phyloP scores from a whole-genome alignment of 2,888 invertebrate species.

The Lysandra coridon region DNA sequence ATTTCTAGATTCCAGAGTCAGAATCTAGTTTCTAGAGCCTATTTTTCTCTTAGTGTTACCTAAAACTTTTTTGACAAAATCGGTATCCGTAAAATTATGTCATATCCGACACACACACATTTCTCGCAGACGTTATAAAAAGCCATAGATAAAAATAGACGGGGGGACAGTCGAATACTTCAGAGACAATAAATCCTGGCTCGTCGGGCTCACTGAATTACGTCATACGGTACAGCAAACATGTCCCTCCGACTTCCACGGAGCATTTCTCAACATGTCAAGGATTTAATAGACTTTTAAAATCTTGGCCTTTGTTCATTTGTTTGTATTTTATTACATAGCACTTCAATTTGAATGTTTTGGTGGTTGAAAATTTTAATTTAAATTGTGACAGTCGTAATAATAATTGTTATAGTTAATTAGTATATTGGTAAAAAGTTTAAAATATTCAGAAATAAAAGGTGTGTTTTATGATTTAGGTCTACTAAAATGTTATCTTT shows the following conservation, averaged over 20 bases:
- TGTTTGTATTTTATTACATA: background rate
- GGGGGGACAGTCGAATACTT: constrained; percentile 1
- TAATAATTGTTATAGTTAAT: too few species aligned
- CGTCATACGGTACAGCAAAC: constrained; percentile 23
- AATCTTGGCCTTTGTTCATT: background rate
- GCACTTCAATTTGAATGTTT: background rate
- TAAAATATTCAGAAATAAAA: too few species aligned
- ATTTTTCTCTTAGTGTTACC: too few species aligned
- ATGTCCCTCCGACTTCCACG: constrained; percentile 10
- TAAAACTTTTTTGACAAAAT: background rate
- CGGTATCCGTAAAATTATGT: background rate
- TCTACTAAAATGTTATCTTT: too few species aligned
- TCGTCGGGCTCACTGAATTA: constrained; percentile 11
- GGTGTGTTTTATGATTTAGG: too few species aligned
- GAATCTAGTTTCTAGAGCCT: too few species aligned
- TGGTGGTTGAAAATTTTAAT: background rate
- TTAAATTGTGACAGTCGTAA: too few species aligned
- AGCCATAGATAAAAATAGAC: background rate
- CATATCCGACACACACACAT: background rate
- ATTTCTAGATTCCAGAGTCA: too few species aligned
- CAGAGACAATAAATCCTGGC: constrained; percentile 18
- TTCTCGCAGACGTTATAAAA: background rate
- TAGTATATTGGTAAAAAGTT: too few species aligned
- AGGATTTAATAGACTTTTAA: constrained; percentile 22
- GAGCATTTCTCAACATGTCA: constrained; percentile 20